Conservation (phyloP, 2,797 vertebrate species). For the Mionectes olivaceus region DNA sequence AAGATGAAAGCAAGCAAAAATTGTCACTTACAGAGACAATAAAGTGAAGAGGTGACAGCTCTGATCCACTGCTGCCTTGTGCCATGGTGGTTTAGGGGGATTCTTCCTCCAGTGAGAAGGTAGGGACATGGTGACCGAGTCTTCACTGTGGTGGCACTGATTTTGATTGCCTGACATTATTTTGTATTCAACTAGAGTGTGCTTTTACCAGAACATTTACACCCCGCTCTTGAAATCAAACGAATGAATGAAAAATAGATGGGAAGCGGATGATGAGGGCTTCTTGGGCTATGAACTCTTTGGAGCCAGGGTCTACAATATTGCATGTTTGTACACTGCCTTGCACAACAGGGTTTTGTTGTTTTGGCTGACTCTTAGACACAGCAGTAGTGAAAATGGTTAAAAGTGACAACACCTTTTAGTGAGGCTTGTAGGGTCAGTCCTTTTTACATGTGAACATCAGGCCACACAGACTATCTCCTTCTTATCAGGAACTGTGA, state of each 20-base stretch:
- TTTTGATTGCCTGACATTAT: background rate
- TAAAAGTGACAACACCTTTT: background rate
- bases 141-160: background rate
- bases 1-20: background rate
- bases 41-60: background rate
- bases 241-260: background rate
- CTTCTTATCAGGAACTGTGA: background rate
- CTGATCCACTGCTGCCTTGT: accelerated
- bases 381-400: background rate
- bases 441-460: accelerated
- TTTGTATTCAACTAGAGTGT: background rate
- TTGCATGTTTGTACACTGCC: background rate
- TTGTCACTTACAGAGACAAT: background rate
- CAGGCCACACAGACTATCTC: background rate
- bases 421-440: background rate
- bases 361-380: background rate
- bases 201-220: background rate
- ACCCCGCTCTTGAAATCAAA: background rate
- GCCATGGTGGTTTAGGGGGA: background rate
- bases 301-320: background rate
- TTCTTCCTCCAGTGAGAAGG: background rate
- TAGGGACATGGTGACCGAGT: accelerated
- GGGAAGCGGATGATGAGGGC: accelerated
- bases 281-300: background rate
- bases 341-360: background rate